A percentile compares a stretch with the other conserved stretches of the same genome.
phyloP scores from a whole-genome alignment of 2,113 vertebrate genomes.

The Furnarius figulus region DNA sequence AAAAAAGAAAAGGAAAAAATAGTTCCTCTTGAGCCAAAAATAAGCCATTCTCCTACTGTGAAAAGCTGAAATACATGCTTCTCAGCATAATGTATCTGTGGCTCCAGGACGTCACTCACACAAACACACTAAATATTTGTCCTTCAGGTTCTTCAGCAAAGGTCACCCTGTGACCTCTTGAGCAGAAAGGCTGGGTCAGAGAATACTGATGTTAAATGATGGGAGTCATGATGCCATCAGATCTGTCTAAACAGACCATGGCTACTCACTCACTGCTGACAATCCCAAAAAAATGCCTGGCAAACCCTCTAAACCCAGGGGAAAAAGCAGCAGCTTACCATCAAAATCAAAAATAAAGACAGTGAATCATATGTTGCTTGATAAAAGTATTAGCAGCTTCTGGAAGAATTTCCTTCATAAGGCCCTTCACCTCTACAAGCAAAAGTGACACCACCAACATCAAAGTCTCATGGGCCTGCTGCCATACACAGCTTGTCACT shows the following conservation, averaged over 20 bases:
- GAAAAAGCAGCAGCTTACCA: neutral
- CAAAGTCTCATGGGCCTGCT: neutral
- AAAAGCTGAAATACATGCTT: neutral
- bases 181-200: neutral
- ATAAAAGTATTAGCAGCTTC: neutral
- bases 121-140: neutral
- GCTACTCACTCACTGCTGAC: neutral
- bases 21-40: neutral
- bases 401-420: neutral
- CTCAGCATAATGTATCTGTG: neutral
- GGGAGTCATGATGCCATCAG: neutral
- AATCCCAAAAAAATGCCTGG: neutral
- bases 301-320: neutral
- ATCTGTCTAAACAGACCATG: neutral
- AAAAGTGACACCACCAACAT: neutral
- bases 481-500: neutral
- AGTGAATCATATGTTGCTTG: neutral
- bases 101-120: neutral
- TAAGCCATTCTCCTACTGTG: neutral
- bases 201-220: neutral
- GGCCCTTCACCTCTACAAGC: neutral
- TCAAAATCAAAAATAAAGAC: neutral
- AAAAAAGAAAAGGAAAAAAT: neutral
- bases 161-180: neutral
- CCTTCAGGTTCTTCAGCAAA: neutral